Percentiles rank a stretch among this genome's conserved stretches.
phyloP scores from a whole-genome alignment of 2,888 invertebrate genomes.

The Lucinisca nassula region DNA sequence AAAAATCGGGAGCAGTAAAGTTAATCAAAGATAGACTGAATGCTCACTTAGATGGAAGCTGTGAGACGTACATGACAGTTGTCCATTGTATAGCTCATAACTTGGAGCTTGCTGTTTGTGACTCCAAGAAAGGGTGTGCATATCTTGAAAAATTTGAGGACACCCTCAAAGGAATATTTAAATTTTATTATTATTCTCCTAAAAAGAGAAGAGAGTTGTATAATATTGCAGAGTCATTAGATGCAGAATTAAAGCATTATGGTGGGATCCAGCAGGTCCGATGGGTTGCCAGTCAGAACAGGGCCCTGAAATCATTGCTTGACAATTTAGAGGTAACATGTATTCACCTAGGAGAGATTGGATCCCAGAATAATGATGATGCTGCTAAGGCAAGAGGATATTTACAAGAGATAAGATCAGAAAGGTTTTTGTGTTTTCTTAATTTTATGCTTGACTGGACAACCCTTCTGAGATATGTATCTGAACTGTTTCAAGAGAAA shows the following conservation, averaged over 20 bases:
- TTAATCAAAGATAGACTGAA: constrained; percentile 23
- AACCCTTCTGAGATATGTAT: no score
- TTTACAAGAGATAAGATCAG: no score
- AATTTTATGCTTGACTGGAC: no score
- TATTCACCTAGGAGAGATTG: constrained; percentile 14
- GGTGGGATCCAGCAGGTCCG: constrained; percentile 29
- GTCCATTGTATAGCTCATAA: constrained; percentile 45
- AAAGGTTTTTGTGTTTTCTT: no score
- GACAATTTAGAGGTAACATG: constrained; percentile 31
- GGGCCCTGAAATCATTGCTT: constrained; percentile 17
- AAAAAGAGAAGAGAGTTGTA: constrained; percentile 32
- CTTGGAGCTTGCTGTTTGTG: constrained; percentile 41
- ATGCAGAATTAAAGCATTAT: constrained; percentile 33
- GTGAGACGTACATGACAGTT: constrained; percentile 16
- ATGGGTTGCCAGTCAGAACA: constrained; percentile 37
- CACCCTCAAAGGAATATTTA: constrained; percentile 25
- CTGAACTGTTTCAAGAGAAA: no score
- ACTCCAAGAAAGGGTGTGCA: constrained; percentile 20
- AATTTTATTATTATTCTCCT: constrained; percentile 24
- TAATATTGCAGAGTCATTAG: constrained; percentile 19
- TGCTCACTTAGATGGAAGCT: not conserved
- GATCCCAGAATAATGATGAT: no score
- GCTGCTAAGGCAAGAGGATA: no score
- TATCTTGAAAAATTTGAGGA: constrained; percentile 33
- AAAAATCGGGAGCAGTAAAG: constrained; percentile 31